A percentile compares a stretch with the other conserved stretches of the same genome.
These are phyloP conservation scores for Panorpa germanica DNA, from an alignment of 2,888 invertebrate genomes.

Conservation along the genomic window DNA sequence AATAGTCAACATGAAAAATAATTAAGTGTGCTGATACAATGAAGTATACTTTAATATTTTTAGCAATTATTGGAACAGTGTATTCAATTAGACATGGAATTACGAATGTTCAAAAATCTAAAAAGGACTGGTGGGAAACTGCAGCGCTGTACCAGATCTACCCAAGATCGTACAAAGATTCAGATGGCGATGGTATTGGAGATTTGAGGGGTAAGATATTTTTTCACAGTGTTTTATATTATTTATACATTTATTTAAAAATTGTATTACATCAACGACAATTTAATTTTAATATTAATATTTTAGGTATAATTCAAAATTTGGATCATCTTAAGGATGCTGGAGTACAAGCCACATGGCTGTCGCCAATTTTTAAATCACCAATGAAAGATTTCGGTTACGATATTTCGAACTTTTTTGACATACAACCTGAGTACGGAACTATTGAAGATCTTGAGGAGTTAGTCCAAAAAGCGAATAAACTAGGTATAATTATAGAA, in stretches of 20 bases:
- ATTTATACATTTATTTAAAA: too few relatives aligned
- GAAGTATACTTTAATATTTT: too few relatives aligned
- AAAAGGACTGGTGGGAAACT: slow-evolving; percentile 56
- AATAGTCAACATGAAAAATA: slow-evolving; percentile 15
- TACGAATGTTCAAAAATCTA: too few relatives aligned
- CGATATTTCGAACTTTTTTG: slow-evolving; percentile 49
- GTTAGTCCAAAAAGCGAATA: slow-evolving; percentile 30
- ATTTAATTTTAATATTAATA: slow-evolving; percentile 9
- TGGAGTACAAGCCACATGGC: slow-evolving; percentile 46
- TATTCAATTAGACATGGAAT: too few relatives aligned
- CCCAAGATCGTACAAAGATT: slow-evolving; percentile 63
- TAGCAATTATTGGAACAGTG: too few relatives aligned
- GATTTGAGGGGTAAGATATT: slow-evolving; percentile 31
- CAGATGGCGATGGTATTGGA: slow-evolving; percentile 53
- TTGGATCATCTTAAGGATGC: slow-evolving; percentile 46
- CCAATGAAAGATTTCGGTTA: slow-evolving; percentile 67
- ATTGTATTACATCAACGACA: slow-evolving; percentile 1
- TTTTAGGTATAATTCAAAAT: slow-evolving; percentile 33
- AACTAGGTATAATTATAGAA: slow-evolving; percentile 32
- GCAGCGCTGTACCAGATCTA: slow-evolving; percentile 67
- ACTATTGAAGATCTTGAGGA: slow-evolving; percentile 46
- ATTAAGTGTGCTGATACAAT: too few relatives aligned
- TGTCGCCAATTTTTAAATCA: slow-evolving; percentile 56
- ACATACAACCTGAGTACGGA: slow-evolving; percentile 50
- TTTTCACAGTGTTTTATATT: slow-evolving; percentile 1